Percentiles rank a stretch among this genome's conserved stretches.
phyloP scores from a whole-genome alignment of 2,113 vertebrate genomes.

The Pachypanchax playfairii region DNA sequence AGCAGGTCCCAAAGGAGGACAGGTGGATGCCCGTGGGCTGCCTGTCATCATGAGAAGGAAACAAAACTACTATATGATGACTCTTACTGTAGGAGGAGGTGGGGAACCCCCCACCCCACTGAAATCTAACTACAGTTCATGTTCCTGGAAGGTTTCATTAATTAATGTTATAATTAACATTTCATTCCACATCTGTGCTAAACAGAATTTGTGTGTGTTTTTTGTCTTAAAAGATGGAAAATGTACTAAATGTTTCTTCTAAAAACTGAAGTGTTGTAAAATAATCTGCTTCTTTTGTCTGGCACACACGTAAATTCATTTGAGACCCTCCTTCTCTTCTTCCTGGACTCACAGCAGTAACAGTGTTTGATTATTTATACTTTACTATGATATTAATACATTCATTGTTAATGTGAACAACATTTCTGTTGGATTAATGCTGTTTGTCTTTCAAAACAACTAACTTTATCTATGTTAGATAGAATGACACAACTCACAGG shows the following conservation, averaged over 20 bases:
- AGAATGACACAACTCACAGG: no score
- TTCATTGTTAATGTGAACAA: no score
- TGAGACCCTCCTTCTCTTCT: conserved; percentile 7
- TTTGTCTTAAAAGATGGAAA: no score
- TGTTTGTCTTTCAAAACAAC: no score
- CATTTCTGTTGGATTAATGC: no score
- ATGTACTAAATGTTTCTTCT: no score
- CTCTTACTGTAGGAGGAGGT: conserved; percentile 18
- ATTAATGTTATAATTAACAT: background rate
- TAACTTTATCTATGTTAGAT: no score
- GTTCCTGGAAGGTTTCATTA: background rate
- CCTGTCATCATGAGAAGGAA: conserved; percentile 66
- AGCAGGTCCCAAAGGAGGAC: conserved; percentile 67
- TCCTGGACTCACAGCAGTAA: conserved; percentile 22
- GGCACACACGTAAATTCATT: background rate
- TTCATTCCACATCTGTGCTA: background rate
- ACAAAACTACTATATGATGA: conserved; percentile 30
- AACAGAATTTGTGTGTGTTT: no score
- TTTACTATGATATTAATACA: background rate
- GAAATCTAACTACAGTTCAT: conserved; percentile 4
- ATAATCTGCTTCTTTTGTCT: conserved; percentile 19
- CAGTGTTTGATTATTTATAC: background rate
- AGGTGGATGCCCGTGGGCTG: conserved; percentile 67
- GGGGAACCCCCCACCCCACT: conserved; percentile 14
- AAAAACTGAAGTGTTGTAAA: background rate